phyloP scores from a whole-genome alignment of 2,113 vertebrate genomes.

The Cyphomyrus discorhynchus region DNA sequence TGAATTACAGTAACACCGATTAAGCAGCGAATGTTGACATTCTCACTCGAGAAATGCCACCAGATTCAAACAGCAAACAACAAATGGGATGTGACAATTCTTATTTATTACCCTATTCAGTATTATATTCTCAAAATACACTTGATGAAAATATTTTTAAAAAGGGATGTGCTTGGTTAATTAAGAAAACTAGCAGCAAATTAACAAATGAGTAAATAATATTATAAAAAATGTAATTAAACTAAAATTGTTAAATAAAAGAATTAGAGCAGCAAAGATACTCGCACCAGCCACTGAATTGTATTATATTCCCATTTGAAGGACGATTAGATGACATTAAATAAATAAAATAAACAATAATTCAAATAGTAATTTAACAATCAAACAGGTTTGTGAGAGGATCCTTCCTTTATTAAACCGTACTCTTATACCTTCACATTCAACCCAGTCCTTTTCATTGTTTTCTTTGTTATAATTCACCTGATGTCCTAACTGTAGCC shows the following conservation, averaged over 20 bases:
- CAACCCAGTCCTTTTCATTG: not conserved
- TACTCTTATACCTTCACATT: not conserved
- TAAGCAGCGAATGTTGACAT: conserved; percentile 32
- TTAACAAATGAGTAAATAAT: not conserved
- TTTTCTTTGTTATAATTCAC: not conserved
- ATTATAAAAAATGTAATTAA: not conserved
- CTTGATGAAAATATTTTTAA: not conserved
- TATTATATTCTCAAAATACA: not conserved
- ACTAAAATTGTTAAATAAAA: not conserved
- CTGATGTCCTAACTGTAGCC: not conserved
- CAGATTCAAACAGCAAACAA: not conserved
- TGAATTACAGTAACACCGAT: conserved; percentile 16
- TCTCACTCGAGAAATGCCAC: not conserved
- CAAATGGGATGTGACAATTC: not conserved
- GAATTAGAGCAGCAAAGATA: not conserved
- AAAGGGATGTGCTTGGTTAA: not conserved
- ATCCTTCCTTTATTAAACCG: not conserved
- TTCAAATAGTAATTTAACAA: not conserved
- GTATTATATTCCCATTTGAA: not conserved
- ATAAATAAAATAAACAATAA: not conserved
- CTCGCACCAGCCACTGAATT: not conserved
- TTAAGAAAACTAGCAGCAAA: not conserved
- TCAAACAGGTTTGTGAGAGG: not conserved
- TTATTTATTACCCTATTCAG: not conserved
- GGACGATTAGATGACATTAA: not conserved